phyloP scores from a whole-genome alignment of 30 jellyfish, hydroid and myxozoan genomes.

The Aurelia aurita complex sp. Pacific region DNA sequence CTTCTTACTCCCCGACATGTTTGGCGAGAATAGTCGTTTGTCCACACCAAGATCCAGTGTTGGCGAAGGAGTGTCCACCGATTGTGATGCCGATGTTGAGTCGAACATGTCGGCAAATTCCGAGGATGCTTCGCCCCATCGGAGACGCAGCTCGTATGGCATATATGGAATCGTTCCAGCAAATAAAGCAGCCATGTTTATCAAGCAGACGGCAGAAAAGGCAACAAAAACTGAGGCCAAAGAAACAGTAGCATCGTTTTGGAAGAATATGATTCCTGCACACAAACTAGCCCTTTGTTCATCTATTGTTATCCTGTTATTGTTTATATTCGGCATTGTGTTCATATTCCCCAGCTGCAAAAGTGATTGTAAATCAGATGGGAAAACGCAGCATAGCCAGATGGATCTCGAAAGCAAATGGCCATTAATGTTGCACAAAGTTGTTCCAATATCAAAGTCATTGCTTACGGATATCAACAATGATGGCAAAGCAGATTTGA shows the following conservation, averaged over 20 bases:
- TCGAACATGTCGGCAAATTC: constrained; percentile 69
- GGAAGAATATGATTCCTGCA: constrained; percentile 16
- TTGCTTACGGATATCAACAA: constrained; percentile 31
- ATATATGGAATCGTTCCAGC: constrained; percentile 67
- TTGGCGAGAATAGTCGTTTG: constrained; percentile 55
- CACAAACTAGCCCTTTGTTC: constrained; percentile 19
- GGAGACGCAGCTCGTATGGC: constrained; percentile 59
- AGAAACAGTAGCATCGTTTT: background rate
- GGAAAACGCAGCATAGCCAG: background rate
- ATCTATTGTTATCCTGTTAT: background rate
- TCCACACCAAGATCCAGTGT: constrained; percentile 73
- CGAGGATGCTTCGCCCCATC: constrained; percentile 51
- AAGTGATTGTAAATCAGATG: constrained; percentile 1
- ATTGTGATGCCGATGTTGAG: constrained; percentile 81
- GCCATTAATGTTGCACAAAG: constrained; percentile 41
- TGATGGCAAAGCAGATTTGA: constrained; percentile 28
- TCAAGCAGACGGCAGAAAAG: background rate
- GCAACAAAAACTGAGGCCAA: constrained; percentile 1
- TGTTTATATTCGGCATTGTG: constrained; percentile 24
- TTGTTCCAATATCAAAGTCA: constrained; percentile 14
- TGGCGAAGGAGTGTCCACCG: constrained; percentile 76
- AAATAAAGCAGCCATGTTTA: background rate
- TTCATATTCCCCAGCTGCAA: constrained; percentile 30
- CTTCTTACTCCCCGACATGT: constrained; percentile 49
- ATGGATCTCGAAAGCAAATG: constrained; percentile 26